These are phyloP conservation scores for Eupeodes luniger DNA, from an alignment of 2,888 invertebrate species.

Conservation along the genomic window DNA sequence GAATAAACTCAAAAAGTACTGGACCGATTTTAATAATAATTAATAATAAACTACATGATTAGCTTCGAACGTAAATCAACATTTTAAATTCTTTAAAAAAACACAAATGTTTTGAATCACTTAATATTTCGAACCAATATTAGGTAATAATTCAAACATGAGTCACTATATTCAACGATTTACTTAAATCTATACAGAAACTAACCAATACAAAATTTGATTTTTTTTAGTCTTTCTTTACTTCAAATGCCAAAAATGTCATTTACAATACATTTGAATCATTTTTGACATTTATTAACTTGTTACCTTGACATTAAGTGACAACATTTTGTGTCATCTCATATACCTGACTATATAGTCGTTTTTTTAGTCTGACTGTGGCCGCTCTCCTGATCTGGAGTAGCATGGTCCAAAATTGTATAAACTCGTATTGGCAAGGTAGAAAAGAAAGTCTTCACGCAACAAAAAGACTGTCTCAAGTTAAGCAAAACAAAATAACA, in stretches of 20 bases:
- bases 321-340: slow-evolving; percentile 55
- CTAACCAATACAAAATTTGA: background rate
- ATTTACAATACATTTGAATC: slow-evolving; percentile 40
- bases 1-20: too few species aligned
- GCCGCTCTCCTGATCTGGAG: too few species aligned
- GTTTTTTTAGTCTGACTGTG: background rate
- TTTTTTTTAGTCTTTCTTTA: background rate
- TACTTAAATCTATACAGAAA: too few species aligned
- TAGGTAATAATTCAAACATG: too few species aligned
- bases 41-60: too few species aligned
- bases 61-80: too few species aligned
- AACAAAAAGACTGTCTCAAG: slow-evolving; percentile 30
- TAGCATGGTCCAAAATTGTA: background rate
- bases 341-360: background rate
- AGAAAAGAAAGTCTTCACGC: slow-evolving; percentile 54
- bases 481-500: background rate
- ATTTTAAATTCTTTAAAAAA: too few species aligned
- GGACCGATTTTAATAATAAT: too few species aligned
- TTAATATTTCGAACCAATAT: too few species aligned
- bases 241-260: slow-evolving; percentile 19
- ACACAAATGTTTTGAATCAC: too few species aligned
- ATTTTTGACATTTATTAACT: slow-evolving; percentile 69
- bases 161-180: too few species aligned
- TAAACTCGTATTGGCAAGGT: background rate
- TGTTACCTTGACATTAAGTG: slow-evolving; percentile 59